Evolutionary conservation across 2,888 invertebrate species (phyloP).

Genomic region (Camponotus fellah): DNA sequence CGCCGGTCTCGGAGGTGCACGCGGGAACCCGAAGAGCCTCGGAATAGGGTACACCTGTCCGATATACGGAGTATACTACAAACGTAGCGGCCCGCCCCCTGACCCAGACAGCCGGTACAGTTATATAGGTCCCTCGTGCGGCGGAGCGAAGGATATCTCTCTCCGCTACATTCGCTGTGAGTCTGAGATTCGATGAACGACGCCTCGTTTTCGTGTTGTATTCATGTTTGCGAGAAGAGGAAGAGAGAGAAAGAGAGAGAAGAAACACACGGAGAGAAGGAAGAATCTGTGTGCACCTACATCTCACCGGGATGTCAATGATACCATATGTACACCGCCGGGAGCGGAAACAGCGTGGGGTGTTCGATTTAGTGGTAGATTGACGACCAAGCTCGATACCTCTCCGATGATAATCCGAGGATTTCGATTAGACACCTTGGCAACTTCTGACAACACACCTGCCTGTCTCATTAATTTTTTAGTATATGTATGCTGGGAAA

Average conservation of each 20-base stretch:
- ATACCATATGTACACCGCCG: not conserved
- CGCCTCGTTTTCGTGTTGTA: slow-evolving; percentile 47
- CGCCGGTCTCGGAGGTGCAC: slow-evolving; percentile 74
- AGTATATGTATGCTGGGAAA: not conserved
- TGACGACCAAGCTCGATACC: not conserved
- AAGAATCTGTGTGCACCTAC: not conserved
- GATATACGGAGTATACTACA: slow-evolving; percentile 84
- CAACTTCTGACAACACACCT: not conserved
- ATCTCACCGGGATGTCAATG: not conserved
- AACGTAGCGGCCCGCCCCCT: slow-evolving; percentile 87
- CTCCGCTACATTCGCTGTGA: slow-evolving; percentile 67
- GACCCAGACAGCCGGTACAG: slow-evolving; percentile 87
- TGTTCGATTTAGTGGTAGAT: not conserved
- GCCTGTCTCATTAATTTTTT: not conserved
- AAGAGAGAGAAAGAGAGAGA: not conserved
- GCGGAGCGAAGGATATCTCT: slow-evolving; percentile 70
- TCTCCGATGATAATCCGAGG: not conserved
- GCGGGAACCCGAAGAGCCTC: slow-evolving; percentile 83
- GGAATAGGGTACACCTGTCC: slow-evolving; percentile 87
- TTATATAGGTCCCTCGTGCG: slow-evolving; percentile 86
- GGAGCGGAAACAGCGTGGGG: not conserved
- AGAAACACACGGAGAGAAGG: not conserved
- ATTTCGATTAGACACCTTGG: not conserved
- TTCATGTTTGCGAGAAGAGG: slow-evolving; percentile 19
- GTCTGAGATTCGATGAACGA: slow-evolving; percentile 66